Evolutionary conservation across 2,797 vertebrate genomes (phyloP).

Genomic region (Sebastolobus alascanus): DNA sequence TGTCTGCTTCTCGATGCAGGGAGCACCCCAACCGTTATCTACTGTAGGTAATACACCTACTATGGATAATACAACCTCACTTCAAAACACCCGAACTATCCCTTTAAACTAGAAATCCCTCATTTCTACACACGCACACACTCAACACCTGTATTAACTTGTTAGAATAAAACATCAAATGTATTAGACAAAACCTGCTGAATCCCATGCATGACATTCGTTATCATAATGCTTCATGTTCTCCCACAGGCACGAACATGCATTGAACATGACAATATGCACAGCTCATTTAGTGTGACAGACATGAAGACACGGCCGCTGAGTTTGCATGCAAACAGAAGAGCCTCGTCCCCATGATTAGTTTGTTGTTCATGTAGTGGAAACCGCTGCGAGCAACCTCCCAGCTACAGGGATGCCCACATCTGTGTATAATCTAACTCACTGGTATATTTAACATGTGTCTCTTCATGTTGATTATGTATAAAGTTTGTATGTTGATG

Average conservation of each 20-base stretch:
- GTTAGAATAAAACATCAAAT: background rate
- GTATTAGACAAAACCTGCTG: slow-evolving; percentile 5
- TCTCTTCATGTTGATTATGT: background rate
- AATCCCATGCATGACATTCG: background rate
- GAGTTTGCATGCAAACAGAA: slow-evolving; percentile 6
- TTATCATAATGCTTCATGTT: background rate
- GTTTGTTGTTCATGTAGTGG: slow-evolving; percentile 22
- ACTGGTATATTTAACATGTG: background rate
- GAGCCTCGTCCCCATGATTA: slow-evolving; percentile 12
- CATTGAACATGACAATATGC: background rate
- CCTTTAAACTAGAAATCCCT: slow-evolving; percentile 25
- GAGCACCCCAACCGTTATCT: too few relatives aligned
- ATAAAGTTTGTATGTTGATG: background rate
- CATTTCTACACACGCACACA: slow-evolving; percentile 24
- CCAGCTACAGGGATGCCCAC: background rate
- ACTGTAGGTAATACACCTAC: too few relatives aligned
- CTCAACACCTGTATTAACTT: background rate
- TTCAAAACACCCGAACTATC: too few relatives aligned
- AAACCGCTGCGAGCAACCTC: slow-evolving; percentile 28
- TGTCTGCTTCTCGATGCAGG: too few relatives aligned
- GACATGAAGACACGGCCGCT: background rate
- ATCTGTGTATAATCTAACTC: background rate
- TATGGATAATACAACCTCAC: too few relatives aligned
- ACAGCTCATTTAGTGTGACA: slow-evolving; percentile 8
- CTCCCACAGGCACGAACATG: background rate